phyloP scores from a whole-genome alignment of 2,797 vertebrate species.

The Chelon labrosus region DNA sequence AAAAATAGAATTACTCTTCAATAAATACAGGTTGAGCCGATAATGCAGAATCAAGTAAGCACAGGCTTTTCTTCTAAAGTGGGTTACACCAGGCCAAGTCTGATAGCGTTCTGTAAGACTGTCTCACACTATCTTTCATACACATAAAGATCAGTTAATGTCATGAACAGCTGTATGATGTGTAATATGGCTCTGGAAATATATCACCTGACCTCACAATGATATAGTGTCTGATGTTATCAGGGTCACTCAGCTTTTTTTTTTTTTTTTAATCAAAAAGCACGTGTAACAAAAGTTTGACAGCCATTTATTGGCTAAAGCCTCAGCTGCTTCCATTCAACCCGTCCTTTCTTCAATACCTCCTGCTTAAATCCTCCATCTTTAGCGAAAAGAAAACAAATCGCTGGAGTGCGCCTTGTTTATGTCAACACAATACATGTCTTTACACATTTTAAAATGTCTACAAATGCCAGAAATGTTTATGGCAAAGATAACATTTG shows the following conservation, averaged over 20 bases:
- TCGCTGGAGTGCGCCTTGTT: background rate
- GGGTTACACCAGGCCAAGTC: background rate
- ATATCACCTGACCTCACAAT: background rate
- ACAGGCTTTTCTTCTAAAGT: background rate
- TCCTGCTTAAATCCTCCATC: background rate
- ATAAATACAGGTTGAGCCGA: constrained; percentile 7
- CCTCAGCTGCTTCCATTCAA: background rate
- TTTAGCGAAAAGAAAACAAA: constrained; percentile 7
- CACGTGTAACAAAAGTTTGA: too few relatives aligned
- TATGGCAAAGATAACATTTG: background rate
- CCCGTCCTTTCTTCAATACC: background rate
- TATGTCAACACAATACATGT: background rate
- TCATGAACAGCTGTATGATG: too few relatives aligned
- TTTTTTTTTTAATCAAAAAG: too few relatives aligned
- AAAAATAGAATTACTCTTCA: constrained; percentile 17
- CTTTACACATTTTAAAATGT: constrained; percentile 1
- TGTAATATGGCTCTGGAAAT: too few relatives aligned
- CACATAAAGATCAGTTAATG: too few relatives aligned
- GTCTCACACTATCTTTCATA: too few relatives aligned
- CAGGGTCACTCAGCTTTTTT: background rate
- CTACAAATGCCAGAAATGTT: background rate
- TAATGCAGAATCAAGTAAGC: background rate
- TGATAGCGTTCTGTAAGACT: too few relatives aligned
- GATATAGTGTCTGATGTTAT: background rate
- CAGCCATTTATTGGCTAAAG: background rate